phyloP scores from a whole-genome alignment of 2,797 vertebrate genomes.

The Falco novaeseelandiae region DNA sequence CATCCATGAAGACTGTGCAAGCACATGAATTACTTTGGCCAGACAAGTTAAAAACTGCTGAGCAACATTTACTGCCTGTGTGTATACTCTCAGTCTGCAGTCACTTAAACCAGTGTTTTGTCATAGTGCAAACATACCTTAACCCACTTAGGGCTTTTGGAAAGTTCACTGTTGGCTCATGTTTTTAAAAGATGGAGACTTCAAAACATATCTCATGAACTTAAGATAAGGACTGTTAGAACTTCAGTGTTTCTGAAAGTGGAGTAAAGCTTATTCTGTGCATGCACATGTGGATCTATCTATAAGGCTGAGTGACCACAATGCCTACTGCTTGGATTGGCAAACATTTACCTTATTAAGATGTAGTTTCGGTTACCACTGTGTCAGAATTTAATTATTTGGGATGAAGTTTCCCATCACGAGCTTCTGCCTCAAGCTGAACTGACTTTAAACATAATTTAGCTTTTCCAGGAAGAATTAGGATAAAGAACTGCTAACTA shows the following conservation, averaged over 20 bases:
- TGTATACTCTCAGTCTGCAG: neutral
- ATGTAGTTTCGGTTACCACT: neutral
- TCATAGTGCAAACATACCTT: neutral
- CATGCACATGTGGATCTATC: neutral
- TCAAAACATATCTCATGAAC: neutral
- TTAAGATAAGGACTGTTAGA: neutral
- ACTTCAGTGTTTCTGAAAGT: neutral
- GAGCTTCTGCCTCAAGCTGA: neutral
- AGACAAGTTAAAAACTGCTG: neutral
- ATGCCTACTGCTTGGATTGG: neutral
- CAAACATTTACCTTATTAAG: neutral
- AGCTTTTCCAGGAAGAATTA: neutral
- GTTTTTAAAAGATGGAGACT: neutral
- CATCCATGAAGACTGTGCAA: neutral
- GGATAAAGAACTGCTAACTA: neutral
- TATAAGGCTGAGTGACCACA: neutral
- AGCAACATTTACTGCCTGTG: neutral
- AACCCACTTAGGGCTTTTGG: neutral
- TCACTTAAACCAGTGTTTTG: neutral
- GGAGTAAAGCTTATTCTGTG: neutral
- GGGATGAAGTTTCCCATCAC: neutral
- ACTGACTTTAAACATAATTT: neutral
- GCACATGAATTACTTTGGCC: neutral
- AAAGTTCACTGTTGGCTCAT: neutral
- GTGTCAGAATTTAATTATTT: neutral